Conservation (phyloP, 2,113 vertebrate genomes). For the Xiphorhynchus elegans region DNA sequence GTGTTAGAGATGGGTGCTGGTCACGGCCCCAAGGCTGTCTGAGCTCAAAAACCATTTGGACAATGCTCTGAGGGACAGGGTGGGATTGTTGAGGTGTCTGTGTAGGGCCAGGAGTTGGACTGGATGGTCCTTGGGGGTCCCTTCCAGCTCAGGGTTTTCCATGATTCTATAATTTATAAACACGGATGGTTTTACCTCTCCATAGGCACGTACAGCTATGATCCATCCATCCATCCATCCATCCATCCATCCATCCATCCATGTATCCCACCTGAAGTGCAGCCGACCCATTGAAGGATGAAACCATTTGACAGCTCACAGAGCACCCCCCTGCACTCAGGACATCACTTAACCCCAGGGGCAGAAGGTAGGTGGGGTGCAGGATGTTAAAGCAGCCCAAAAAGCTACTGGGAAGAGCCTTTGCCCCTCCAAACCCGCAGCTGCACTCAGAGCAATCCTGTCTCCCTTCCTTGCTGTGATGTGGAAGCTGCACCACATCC, state of each 20-base stretch:
- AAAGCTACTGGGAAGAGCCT: not conserved
- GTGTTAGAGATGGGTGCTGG: not conserved
- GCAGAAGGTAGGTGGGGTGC: not conserved
- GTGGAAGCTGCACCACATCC: not conserved
- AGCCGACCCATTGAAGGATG: not conserved
- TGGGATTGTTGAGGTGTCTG: not conserved
- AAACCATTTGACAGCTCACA: not conserved
- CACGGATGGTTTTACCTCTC: rapidly evolving
- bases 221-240: too few species aligned
- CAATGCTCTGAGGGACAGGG: not conserved
- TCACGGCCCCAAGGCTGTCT: not conserved
- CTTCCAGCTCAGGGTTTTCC: not conserved
- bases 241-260: too few species aligned
- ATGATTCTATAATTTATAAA: not conserved
- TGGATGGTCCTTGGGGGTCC: not conserved
- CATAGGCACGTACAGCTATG: not conserved
- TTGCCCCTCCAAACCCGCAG: not conserved
- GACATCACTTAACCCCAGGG: not conserved
- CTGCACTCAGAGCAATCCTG: not conserved
- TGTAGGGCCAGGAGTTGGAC: not conserved
- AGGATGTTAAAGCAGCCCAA: not conserved
- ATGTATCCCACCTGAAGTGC: not conserved
- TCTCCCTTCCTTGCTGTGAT: rapidly evolving
- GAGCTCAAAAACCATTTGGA: not conserved
- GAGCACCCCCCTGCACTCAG: not conserved